Percentiles rank a stretch among this genome's conserved stretches.
Evolutionary conservation across 2,888 invertebrate species (phyloP).

Genomic region (Eumacrocentrus americanus): DNA sequence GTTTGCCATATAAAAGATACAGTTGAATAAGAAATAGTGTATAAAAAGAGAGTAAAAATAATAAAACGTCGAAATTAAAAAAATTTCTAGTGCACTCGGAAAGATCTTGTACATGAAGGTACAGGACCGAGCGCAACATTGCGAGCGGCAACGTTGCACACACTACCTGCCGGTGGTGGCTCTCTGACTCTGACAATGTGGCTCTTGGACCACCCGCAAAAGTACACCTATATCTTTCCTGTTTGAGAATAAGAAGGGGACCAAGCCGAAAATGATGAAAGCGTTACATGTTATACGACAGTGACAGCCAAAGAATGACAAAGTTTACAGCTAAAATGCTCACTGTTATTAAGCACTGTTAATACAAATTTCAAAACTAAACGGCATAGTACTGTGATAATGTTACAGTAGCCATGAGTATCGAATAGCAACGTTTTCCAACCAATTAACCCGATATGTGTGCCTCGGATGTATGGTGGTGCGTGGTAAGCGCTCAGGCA

Average conservation of each 20-base stretch:
- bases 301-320: not conserved
- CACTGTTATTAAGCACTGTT: not conserved
- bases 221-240: conserved; percentile 57
- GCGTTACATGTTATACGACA: not conserved
- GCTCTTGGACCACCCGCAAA: conserved; percentile 59
- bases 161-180: conserved; percentile 55
- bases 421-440: too few relatives aligned
- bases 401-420: too few relatives aligned
- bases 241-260: conserved; percentile 38
- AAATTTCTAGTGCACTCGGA: conserved; percentile 14
- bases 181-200: conserved; percentile 56
- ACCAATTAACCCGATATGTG: too few relatives aligned
- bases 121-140: conserved; percentile 48
- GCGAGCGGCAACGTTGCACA: conserved; percentile 58
- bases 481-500: too few relatives aligned
- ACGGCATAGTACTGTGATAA: too few relatives aligned
- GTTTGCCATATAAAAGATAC: not conserved
- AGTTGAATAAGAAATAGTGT: not conserved
- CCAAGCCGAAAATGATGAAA: conserved; percentile 17
- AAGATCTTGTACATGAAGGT: conserved; percentile 38
- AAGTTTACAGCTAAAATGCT: not conserved
- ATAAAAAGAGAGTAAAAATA: not conserved
- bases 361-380: not conserved
- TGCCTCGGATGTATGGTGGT: too few relatives aligned
- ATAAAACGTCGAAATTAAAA: not conserved